Percentiles rank a stretch among this genome's conserved stretches.
These are phyloP conservation scores for Pseudoips prasinana DNA, from an alignment of 2,888 invertebrate species.

Conservation along the genomic window DNA sequence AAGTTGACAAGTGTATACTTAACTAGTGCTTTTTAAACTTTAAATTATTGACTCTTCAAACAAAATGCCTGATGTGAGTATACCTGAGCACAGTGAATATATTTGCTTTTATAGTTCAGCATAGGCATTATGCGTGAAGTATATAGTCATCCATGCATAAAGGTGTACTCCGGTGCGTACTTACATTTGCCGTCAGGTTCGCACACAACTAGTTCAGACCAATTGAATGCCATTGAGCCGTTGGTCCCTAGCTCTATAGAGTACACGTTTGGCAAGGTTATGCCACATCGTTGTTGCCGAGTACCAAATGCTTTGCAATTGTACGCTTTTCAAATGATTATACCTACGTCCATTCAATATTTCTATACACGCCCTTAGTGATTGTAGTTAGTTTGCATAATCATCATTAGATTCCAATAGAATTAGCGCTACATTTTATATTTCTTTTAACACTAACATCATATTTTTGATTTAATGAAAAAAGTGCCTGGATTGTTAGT, in stretches of 20 bases:
- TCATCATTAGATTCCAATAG: constrained; percentile 19
- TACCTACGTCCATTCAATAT: constrained; percentile 21
- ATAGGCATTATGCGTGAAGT: neutral
- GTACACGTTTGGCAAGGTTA: constrained; percentile 66
- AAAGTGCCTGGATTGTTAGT: constrained; percentile 26
- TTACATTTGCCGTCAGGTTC: constrained; percentile 60
- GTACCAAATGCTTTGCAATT: constrained; percentile 34
- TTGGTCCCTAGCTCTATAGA: constrained; percentile 63
- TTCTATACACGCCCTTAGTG: constrained; percentile 22
- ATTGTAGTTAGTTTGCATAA: constrained; percentile 22
- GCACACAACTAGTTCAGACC: constrained; percentile 73
- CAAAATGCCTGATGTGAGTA: constrained; percentile 23
- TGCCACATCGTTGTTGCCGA: constrained; percentile 35
- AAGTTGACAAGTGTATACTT: too few species aligned
- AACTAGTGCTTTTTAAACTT: neutral
- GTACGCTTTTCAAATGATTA: constrained; percentile 28
- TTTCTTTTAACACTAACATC: constrained; percentile 19
- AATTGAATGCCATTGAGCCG: constrained; percentile 75
- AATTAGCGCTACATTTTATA: constrained; percentile 19
- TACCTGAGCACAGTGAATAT: neutral
- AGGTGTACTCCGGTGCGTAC: constrained; percentile 42
- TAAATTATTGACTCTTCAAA: neutral
- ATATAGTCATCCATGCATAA: constrained; percentile 32
- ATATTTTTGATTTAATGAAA: constrained; percentile 13
- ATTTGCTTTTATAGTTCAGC: constrained; percentile 6